Evolutionary conservation across 1,140 invertebrate genomes (phyloP), one percentile per base, ranked within the genome.

Genomic region (Nasonia giraulti): DNA sequence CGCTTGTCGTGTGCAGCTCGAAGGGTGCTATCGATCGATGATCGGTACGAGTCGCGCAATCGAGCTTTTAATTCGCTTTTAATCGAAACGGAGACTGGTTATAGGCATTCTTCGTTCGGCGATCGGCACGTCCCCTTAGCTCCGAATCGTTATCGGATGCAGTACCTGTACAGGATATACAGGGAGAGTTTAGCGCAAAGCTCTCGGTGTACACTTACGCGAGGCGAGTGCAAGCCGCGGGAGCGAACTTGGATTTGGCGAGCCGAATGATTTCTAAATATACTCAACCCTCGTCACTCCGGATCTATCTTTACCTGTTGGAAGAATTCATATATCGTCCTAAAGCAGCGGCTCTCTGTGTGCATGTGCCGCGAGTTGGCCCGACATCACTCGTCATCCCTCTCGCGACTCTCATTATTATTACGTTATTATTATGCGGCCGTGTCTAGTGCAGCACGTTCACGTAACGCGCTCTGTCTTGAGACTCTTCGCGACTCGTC

Each of bases 251-350:
- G 89, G 90, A 90, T 92, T 92, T 93, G 92, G 92, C 92, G 91
- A 93, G 91, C 91, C 87, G 88, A 87, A 88, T 90, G 90, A 92
- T 91, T 92, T 93, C 92, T 93, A 93, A 92, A 93, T 93, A 91
- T 93, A 93, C 87, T 88, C 90, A 87, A 90, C 91, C 91, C 92
- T 91, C 92, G 91, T 91, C 90, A 90, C 89, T 90, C 4, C 12
- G 17, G 87, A 91, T 93, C 92, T 93, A 93, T 93, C 92, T 93
- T 93, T 93, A 92, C 91, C 90, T 89, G 87, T 81, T 84, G 81
- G 85, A 89, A 88, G 89, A 90, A 89, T 88, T 86, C 85, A 62
- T 62, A 62, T 62, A 62, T 62, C 55, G 55, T 62, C 55, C 20
- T 62, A 62, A 62, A 62, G 55, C 55, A 62, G 5, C 1, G 6